Evolutionary conservation across 2,888 invertebrate species (phyloP).

Genomic region (Stratiomys singularior): DNA sequence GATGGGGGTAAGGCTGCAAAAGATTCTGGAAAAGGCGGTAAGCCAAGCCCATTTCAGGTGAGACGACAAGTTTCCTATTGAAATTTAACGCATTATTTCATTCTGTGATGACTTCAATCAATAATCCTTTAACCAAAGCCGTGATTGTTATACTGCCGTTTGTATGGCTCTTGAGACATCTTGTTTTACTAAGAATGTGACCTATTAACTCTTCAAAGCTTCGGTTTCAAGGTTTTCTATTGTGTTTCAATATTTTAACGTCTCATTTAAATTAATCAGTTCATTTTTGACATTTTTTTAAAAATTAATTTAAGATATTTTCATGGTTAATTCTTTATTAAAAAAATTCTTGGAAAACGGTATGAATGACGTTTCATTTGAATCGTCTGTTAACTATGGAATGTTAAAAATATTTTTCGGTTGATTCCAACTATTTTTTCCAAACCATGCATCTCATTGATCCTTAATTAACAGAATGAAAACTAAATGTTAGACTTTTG

Average conservation of each 20-base stretch:
- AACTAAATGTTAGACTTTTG: neutral
- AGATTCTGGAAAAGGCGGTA: conserved; percentile 71
- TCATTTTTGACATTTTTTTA: neutral
- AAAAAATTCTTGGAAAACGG: no score
- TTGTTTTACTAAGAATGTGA: neutral
- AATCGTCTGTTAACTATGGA: neutral
- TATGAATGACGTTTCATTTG: neutral
- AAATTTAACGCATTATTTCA: neutral
- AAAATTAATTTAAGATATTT: no score
- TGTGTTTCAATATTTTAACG: neutral
- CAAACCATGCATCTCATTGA: conserved; percentile 25
- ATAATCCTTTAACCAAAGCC: neutral
- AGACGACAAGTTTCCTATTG: conserved; percentile 53
- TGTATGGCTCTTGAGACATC: neutral
- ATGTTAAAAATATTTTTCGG: neutral
- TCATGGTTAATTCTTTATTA: no score
- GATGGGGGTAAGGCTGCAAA: conserved; percentile 68
- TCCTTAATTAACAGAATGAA: no score
- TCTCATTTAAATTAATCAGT: neutral
- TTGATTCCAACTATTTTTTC: neutral
- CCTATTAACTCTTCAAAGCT: neutral
- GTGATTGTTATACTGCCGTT: no score
- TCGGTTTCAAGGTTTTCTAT: conserved; percentile 9
- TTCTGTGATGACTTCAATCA: neutral
- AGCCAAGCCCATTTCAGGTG: conserved; percentile 77